A percentile compares a stretch with the other conserved stretches of the same genome.
These are phyloP conservation scores for Oreochromis grahami DNA, from an alignment of 2,797 vertebrate genomes.

Conservation along the genomic window DNA sequence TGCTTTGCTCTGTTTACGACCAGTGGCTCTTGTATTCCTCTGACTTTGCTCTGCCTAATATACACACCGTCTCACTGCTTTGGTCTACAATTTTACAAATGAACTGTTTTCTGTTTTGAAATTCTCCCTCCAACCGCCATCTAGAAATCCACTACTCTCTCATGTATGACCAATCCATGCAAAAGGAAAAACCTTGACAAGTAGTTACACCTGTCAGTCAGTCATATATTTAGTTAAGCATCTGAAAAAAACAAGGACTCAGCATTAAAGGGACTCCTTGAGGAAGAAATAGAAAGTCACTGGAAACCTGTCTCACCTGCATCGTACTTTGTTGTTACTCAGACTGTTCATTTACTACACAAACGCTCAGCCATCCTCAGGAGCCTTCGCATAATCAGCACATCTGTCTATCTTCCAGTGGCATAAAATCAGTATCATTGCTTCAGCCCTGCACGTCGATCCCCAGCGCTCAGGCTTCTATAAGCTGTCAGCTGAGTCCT, in stretches of 20 bases:
- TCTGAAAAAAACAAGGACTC: background rate
- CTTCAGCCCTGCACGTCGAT: background rate
- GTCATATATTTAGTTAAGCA: background rate
- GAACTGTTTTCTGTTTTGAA: background rate
- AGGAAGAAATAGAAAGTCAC: background rate
- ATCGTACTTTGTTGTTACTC: background rate
- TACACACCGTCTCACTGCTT: background rate
- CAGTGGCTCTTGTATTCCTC: background rate
- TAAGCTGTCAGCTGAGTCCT: conserved; percentile 6
- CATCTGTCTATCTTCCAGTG: background rate
- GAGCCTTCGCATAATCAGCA: background rate
- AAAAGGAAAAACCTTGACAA: background rate
- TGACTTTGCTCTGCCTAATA: background rate
- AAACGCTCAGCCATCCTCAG: background rate
- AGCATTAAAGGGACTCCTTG: background rate
- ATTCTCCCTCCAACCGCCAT: background rate
- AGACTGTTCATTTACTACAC: background rate
- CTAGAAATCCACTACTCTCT: background rate
- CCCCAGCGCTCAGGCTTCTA: background rate
- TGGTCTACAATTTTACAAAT: background rate
- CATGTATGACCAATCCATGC: background rate
- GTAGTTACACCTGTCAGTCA: background rate
- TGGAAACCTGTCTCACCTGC: background rate
- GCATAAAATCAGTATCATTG: background rate
- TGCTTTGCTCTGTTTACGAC: background rate